Evolutionary conservation across 2,888 invertebrate genomes (phyloP).

Genomic region (Tetropium fuscum): DNA sequence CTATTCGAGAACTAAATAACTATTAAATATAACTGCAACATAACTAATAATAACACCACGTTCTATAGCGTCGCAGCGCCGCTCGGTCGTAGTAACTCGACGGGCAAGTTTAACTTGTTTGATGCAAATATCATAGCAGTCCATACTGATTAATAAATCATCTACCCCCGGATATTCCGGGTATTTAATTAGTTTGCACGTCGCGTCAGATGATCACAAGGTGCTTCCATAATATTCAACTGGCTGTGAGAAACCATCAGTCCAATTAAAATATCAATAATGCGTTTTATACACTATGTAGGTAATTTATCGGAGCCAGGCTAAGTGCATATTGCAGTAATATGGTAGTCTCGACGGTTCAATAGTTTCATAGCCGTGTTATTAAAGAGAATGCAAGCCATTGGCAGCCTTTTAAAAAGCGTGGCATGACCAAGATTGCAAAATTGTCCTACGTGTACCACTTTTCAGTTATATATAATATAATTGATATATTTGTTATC

Average conservation of each 20-base stretch:
- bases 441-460: too few relatives aligned
- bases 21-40: background rate
- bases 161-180: slow-evolving; percentile 4
- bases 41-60: background rate
- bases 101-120: background rate
- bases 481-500: too few relatives aligned
- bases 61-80: background rate
- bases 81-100: too few relatives aligned
- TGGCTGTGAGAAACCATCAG: slow-evolving; percentile 17
- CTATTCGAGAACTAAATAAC: background rate
- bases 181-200: slow-evolving; percentile 19
- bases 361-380: background rate
- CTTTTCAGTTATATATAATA: too few relatives aligned
- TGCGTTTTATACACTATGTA: slow-evolving; percentile 14
- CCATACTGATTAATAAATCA: slow-evolving; percentile 14
- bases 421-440: slow-evolving; percentile 6
- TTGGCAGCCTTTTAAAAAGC: slow-evolving; percentile 11
- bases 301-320: slow-evolving; percentile 2
- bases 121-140: background rate
- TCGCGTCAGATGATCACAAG: background rate
- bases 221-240: slow-evolving; percentile 9
- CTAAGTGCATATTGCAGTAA: slow-evolving; percentile 24
- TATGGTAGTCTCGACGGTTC: slow-evolving; percentile 19
- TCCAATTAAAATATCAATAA: slow-evolving; percentile 15
- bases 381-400: slow-evolving; percentile 7